Base-by-base conservation (phyloP, 1,140 invertebrate species). In the Proctacanthus coquilletti region DNA sequence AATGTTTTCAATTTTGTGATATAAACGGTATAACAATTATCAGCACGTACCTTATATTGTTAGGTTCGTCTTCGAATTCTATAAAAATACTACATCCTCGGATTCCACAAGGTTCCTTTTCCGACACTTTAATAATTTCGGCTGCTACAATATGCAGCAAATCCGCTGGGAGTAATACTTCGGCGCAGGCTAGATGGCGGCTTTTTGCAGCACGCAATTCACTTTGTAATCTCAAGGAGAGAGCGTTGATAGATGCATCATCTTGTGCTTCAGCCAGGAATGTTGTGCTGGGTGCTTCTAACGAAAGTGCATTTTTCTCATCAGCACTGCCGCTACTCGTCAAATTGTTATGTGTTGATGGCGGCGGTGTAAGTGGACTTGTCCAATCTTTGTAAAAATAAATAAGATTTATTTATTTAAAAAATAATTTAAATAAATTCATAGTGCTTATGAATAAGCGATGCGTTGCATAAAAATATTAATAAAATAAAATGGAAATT, bases 101-200 rank as follows among this genome's bases (percentile, higher is more conserved):
- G 3, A 85, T 71, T 38, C 84, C 85, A 52, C 83, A 88, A 14
- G 84, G 84, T 59, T 89, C 85, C 20, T 73, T 73, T 51, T 86
- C 83, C 1, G 84, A 80, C 65, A 83, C 75, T 9, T 71, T 69
- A 29, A 86, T 64, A 17, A 84, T 75, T 53, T 85, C 78, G 41
- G 73, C 64, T 11, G 83, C 74, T 38, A 86, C 78, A 47, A 77
- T 65, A 21, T 72, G 70, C 21, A 84, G 68, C 27, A 88, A 70
- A 56, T 83, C 77, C 29, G 75, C 74, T 9, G 84, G 84, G 44
- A 88, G 62, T 32, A 85, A 64, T 6, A 87, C 80, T 58, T 86
- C 82, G 10, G 80, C 81, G 47, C 81, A 80, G 34, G 74, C 70
- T 41, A 86, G 61, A 50, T 81, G 78, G 38, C 73, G 77, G 41